Percentiles rank a stretch among this genome's conserved stretches.
phyloP scores from a whole-genome alignment of 2,888 invertebrate species.

The Spodoptera picta region DNA sequence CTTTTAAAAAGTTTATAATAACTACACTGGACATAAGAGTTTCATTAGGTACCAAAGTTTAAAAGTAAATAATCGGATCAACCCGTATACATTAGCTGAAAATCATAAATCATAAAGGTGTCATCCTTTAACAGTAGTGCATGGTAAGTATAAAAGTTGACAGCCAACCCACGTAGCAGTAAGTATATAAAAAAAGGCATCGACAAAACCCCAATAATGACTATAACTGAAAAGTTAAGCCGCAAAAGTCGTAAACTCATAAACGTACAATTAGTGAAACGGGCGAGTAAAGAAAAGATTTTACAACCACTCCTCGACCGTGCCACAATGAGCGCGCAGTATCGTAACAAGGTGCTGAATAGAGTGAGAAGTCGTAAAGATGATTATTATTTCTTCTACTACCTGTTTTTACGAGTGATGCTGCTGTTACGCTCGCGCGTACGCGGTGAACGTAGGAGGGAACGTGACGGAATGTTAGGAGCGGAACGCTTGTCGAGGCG shows the following conservation, averaged over 20 bases:
- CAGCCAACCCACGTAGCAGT: slow-evolving; percentile 53
- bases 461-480: slow-evolving; percentile 74
- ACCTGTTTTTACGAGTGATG: slow-evolving; percentile 88
- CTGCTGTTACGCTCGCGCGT: slow-evolving; percentile 76
- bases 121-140: slow-evolving; percentile 29
- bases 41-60: slow-evolving; percentile 2
- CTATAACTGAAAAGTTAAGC: slow-evolving; percentile 83
- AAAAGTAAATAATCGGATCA: slow-evolving; percentile 19
- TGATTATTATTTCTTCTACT: slow-evolving; percentile 90
- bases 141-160: slow-evolving; percentile 38
- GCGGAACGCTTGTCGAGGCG: slow-evolving; percentile 72
- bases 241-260: slow-evolving; percentile 88
- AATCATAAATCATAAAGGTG: slow-evolving; percentile 43
- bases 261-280: slow-evolving; percentile 89
- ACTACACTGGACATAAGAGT: not conserved
- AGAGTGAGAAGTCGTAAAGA: slow-evolving; percentile 90
- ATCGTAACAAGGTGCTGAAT: slow-evolving; percentile 89
- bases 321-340: slow-evolving; percentile 88
- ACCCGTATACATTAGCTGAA: slow-evolving; percentile 25
- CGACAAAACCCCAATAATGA: slow-evolving; percentile 80
- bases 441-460: slow-evolving; percentile 58
- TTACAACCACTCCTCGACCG: slow-evolving; percentile 87
- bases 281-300: slow-evolving; percentile 88
- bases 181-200: slow-evolving; percentile 67
- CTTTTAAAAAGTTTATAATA: slow-evolving; percentile 20